Conservation (phyloP, 2,888 invertebrate genomes). For the Nephrocerus scutellatus region DNA sequence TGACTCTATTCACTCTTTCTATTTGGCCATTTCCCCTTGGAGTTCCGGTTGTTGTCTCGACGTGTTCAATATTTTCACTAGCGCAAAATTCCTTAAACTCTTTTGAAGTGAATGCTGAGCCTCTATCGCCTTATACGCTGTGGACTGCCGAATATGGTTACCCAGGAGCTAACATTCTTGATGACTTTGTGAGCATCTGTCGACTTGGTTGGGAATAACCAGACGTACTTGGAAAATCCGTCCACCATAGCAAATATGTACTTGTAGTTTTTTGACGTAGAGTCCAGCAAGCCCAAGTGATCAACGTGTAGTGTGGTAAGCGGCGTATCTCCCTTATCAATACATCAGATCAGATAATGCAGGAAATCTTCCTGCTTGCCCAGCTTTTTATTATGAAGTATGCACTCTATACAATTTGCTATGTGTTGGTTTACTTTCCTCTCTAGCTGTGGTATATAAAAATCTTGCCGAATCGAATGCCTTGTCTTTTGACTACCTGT, state of each 20-base stretch:
- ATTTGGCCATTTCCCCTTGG: slow-evolving; percentile 15
- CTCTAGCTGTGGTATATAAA: slow-evolving; percentile 18
- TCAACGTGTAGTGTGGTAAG: slow-evolving; percentile 29
- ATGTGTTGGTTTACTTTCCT: slow-evolving; percentile 13
- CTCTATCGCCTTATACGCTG: slow-evolving; percentile 14
- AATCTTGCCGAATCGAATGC: slow-evolving; percentile 12
- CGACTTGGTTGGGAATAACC: slow-evolving; percentile 11
- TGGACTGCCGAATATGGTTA: slow-evolving; percentile 14
- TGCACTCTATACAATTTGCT: slow-evolving; percentile 19
- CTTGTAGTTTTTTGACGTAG: slow-evolving; percentile 23
- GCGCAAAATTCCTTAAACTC: slow-evolving; percentile 12
- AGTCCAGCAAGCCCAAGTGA: slow-evolving; percentile 14
- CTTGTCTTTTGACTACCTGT: slow-evolving; percentile 13
- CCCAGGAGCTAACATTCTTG: slow-evolving; percentile 4
- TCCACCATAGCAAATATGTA: slow-evolving; percentile 17
- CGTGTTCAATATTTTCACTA: slow-evolving; percentile 8
- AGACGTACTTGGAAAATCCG: slow-evolving; percentile 16
- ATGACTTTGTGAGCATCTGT: slow-evolving; percentile 6
- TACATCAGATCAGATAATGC: too few species aligned
- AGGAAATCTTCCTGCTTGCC: slow-evolving; percentile 37
- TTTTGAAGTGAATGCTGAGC: slow-evolving; percentile 16
- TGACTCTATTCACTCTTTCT: slow-evolving; percentile 12
- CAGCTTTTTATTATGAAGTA: slow-evolving; percentile 19
- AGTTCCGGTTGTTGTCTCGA: slow-evolving; percentile 13
- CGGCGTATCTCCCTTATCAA: slow-evolving; percentile 32